Conservation (phyloP, 2,113 vertebrate species). For the Proterorhinus semilunaris region DNA sequence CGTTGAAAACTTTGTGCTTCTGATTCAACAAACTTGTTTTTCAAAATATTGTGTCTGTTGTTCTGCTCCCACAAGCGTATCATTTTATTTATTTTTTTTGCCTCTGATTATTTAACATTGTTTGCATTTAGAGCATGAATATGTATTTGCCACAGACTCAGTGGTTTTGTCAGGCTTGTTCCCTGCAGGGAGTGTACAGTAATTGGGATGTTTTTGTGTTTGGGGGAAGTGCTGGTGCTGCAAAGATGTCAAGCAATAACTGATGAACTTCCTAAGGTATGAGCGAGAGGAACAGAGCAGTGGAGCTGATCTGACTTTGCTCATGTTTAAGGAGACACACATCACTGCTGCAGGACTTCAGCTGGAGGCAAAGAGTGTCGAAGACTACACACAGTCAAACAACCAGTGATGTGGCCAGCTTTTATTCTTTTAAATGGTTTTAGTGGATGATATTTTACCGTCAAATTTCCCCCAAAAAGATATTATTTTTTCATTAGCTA, state of each 20-base stretch:
- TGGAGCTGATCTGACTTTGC: not conserved
- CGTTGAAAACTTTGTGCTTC: not conserved
- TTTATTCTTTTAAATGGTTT: not conserved
- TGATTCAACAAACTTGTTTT: not conserved
- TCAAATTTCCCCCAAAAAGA: not conserved
- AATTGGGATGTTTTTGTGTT: constrained; percentile 8
- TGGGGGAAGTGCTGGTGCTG: constrained; percentile 4
- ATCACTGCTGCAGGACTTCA: not conserved
- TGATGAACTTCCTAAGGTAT: constrained; percentile 12
- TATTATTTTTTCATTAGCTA: not conserved
- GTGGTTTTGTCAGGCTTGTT: constrained; percentile 7
- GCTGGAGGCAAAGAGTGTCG: not conserved
- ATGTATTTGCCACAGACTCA: constrained; percentile 1
- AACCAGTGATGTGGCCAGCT: not conserved
- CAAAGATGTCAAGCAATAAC: constrained; percentile 7
- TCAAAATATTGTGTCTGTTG: not conserved
- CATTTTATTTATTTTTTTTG: not conserved
- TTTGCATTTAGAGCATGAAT: constrained; percentile 4
- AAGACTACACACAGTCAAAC: not conserved
- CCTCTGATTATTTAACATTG: constrained; percentile 1
- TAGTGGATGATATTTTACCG: not conserved
- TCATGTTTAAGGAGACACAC: not conserved
- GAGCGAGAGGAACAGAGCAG: not conserved
- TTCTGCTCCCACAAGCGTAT: constrained; percentile 1
- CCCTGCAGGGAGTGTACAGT: constrained; percentile 6